Conservation (phyloP, 2,113 vertebrate species). For the Chaetodon trifascialis region DNA sequence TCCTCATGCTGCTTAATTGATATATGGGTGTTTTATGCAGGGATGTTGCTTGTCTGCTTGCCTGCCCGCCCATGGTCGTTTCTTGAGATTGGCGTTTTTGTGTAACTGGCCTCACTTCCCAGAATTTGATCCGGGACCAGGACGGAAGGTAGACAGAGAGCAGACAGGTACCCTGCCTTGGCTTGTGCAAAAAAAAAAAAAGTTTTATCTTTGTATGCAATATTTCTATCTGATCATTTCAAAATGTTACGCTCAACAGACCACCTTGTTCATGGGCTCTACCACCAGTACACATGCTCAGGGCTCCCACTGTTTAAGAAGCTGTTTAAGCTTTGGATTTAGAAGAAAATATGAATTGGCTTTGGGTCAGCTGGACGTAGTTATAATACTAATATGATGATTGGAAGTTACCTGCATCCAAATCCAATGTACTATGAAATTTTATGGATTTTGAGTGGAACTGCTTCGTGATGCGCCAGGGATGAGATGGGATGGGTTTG, state of each 20-base stretch:
- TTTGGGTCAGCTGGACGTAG: slow-evolving; percentile 18
- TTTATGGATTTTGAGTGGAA: slow-evolving; percentile 8
- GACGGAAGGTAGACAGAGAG: not conserved
- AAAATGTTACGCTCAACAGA: slow-evolving; percentile 25
- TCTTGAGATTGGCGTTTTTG: not conserved
- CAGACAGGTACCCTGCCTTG: not conserved
- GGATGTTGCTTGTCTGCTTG: not conserved
- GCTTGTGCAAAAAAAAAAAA: slow-evolving; percentile 29
- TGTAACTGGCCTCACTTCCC: not conserved
- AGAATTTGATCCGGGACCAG: not conserved
- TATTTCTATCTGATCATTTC: slow-evolving; percentile 44
- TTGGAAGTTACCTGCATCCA: slow-evolving; percentile 22
- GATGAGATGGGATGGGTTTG: not conserved
- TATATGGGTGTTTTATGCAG: slow-evolving; percentile 30
- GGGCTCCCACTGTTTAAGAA: slow-evolving; percentile 40
- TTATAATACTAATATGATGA: not conserved
- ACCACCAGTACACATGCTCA: slow-evolving; percentile 17
- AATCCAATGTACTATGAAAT: slow-evolving; percentile 17
- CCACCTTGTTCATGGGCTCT: slow-evolving; percentile 8
- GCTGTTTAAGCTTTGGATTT: slow-evolving; percentile 30
- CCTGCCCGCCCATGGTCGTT: not conserved
- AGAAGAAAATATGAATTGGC: slow-evolving; percentile 11
- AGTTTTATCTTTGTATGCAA: slow-evolving; percentile 29
- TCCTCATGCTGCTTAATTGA: slow-evolving; percentile 24
- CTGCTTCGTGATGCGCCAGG: not conserved